Evolutionary conservation across 2,797 vertebrate genomes (phyloP).

Genomic region (Poeciliopsis presidionis): DNA sequence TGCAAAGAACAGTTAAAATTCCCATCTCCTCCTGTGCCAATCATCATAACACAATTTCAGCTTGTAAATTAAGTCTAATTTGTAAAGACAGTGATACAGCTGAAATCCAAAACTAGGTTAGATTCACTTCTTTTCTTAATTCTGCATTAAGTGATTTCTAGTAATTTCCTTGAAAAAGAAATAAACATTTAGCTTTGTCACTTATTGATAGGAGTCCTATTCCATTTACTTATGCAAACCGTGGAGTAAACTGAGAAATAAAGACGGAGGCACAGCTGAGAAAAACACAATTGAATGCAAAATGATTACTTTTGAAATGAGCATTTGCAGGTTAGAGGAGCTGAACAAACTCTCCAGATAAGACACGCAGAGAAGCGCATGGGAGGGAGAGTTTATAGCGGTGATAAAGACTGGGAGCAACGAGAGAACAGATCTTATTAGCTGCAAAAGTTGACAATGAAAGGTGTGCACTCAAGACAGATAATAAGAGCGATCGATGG

Average conservation of each 20-base stretch:
- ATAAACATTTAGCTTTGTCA: constrained; percentile 16
- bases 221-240: constrained; percentile 15
- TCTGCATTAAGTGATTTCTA: constrained; percentile 7
- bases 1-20: constrained; percentile 47
- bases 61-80: constrained; percentile 75
- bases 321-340: constrained; percentile 44
- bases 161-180: constrained; percentile 12
- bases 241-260: constrained; percentile 10
- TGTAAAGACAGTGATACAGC: constrained; percentile 60
- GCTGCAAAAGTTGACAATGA: constrained; percentile 46
- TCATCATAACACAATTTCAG: constrained; percentile 75
- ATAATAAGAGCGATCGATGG: constrained; percentile 52
- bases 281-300: constrained; percentile 43
- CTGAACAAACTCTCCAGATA: constrained; percentile 59
- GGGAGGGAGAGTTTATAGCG: constrained; percentile 13
- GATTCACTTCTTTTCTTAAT: background rate
- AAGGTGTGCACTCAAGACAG: constrained; percentile 47
- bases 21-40: constrained; percentile 74
- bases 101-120: constrained; percentile 45
- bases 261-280: constrained; percentile 27
- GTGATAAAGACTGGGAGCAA: constrained; percentile 22
- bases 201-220: constrained; percentile 23
- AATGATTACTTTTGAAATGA: constrained; percentile 26
- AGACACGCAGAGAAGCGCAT: constrained; percentile 31
- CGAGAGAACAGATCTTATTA: constrained; percentile 28